These are phyloP conservation scores for Xenopus laevis DNA, from an alignment of 2,113 vertebrate genomes.

Conservation along the genomic window DNA sequence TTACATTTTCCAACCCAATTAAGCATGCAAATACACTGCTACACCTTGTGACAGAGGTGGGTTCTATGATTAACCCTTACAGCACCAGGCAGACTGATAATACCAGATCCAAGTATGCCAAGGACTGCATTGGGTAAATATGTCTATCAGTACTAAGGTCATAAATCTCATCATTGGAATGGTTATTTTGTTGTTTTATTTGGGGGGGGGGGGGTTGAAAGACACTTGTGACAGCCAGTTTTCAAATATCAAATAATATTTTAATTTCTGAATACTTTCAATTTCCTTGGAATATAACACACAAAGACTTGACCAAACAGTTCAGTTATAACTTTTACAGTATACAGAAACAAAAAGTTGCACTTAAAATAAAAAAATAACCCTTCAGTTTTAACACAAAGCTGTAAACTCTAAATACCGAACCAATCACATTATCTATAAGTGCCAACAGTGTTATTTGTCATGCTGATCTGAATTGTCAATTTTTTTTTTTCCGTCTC, in stretches of 20 bases:
- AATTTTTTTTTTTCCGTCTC: conserved; percentile 60
- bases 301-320: conserved; percentile 85
- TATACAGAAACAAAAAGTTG: conserved; percentile 86
- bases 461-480: conserved; percentile 85
- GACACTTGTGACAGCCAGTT: conserved; percentile 75
- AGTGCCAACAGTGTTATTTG: conserved; percentile 85
- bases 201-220: conserved; percentile 46
- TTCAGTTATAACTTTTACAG: conserved; percentile 86
- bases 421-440: conserved; percentile 85
- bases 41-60: conserved; percentile 66
- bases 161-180: conserved; percentile 3
- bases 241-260: conserved; percentile 87
- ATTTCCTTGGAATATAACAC: conserved; percentile 85
- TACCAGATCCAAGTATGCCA: neutral
- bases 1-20: conserved; percentile 62
- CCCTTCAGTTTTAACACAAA: conserved; percentile 82
- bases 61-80: conserved; percentile 24
- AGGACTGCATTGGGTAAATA: neutral
- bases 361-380: conserved; percentile 69
- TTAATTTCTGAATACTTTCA: conserved; percentile 86
- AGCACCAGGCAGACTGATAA: neutral
- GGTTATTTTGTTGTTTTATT: conserved; percentile 43
- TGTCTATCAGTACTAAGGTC: neutral
- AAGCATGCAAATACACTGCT: conserved; percentile 70
- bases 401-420: conserved; percentile 86